A percentile compares a stretch with the other conserved stretches of the same genome.
phyloP scores from a whole-genome alignment of 1,140 invertebrate species.

The Radopholus similis region DNA sequence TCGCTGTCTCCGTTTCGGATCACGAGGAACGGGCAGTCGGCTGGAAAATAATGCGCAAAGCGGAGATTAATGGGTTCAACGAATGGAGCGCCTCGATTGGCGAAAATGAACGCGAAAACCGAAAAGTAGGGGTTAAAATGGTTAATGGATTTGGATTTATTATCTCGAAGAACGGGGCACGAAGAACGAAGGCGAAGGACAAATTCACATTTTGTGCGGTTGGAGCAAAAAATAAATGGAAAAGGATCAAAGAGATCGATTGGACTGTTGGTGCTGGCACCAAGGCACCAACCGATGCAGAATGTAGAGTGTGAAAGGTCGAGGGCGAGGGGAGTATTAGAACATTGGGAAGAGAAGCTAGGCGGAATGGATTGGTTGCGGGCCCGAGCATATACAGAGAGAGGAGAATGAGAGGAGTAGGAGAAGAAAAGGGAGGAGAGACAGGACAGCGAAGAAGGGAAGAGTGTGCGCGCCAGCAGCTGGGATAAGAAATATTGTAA shows the following conservation, averaged over 20 bases:
- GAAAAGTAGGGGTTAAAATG: background rate
- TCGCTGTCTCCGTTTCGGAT: too few relatives aligned
- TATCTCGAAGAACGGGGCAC: background rate
- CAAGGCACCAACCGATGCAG: background rate
- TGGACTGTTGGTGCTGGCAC: conserved; percentile 1
- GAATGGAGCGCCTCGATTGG: background rate
- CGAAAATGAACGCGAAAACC: background rate
- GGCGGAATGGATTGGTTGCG: background rate
- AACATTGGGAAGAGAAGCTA: background rate
- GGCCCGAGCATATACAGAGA: background rate
- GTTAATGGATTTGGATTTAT: background rate
- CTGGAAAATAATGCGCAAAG: too few relatives aligned
- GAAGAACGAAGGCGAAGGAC: background rate
- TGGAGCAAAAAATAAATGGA: background rate
- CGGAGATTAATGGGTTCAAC: too few relatives aligned
- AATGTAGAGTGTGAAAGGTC: background rate
- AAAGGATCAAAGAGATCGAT: background rate
- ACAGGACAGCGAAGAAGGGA: too few relatives aligned
- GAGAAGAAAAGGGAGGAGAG: too few relatives aligned
- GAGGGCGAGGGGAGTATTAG: background rate
- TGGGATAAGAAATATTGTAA: too few relatives aligned
- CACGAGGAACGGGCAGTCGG: too few relatives aligned
- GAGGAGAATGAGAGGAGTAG: background rate
- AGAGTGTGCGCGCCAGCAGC: too few relatives aligned
- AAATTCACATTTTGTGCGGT: background rate